phyloP scores from a whole-genome alignment of 2,113 vertebrate genomes.

The Paedocypris sp. region DNA sequence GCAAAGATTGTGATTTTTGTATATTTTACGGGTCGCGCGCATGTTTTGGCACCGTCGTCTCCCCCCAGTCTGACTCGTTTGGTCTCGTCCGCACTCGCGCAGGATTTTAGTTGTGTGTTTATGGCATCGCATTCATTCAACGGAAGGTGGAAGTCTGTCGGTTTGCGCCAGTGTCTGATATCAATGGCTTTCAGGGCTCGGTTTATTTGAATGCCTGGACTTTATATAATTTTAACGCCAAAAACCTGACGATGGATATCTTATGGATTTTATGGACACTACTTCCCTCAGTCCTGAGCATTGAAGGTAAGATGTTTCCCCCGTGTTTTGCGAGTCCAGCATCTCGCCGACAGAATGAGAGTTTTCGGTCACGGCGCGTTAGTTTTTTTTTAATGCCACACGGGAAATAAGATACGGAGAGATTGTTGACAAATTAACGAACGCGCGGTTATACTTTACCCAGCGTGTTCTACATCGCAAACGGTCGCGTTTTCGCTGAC shows the following conservation, averaged over 20 bases:
- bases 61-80: slow-evolving; percentile 58
- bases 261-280: slow-evolving; percentile 71
- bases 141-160: slow-evolving; percentile 54
- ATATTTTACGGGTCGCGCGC: too few species aligned
- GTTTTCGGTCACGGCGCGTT: slow-evolving; percentile 37
- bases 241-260: slow-evolving; percentile 67
- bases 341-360: slow-evolving; percentile 37
- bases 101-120: slow-evolving; percentile 56
- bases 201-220: slow-evolving; percentile 63
- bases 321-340: slow-evolving; percentile 27
- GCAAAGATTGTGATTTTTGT: too few species aligned
- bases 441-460: neutral
- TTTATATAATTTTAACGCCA: slow-evolving; percentile 28
- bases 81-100: slow-evolving; percentile 65
- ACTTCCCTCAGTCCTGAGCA: slow-evolving; percentile 60
- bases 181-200: slow-evolving; percentile 65
- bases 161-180: slow-evolving; percentile 48
- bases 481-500: neutral
- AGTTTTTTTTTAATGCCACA: slow-evolving; percentile 21
- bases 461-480: neutral
- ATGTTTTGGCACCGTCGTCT: neutral
- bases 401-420: slow-evolving; percentile 14
- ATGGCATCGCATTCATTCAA: slow-evolving; percentile 51
- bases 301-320: slow-evolving; percentile 62
- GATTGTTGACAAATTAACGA: neutral